These are phyloP conservation scores for Podarcis cretensis DNA, from an alignment of 2,113 vertebrate species.

Conservation along the genomic window DNA sequence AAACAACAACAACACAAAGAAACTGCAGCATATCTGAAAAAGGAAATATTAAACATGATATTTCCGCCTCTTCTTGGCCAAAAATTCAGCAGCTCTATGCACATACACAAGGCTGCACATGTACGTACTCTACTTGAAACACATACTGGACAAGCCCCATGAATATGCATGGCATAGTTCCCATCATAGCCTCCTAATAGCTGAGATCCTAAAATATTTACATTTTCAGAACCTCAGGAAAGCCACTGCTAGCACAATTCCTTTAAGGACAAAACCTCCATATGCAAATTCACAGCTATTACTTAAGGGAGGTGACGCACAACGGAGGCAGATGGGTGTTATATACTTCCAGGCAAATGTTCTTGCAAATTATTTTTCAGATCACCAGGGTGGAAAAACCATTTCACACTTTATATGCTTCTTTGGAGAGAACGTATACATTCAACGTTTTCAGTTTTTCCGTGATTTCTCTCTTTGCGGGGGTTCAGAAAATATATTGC, in stretches of 20 bases:
- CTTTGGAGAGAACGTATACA: conserved; percentile 38
- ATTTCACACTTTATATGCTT: conserved; percentile 59
- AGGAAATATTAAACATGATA: background rate
- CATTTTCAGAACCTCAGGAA: background rate
- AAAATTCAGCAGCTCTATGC: background rate
- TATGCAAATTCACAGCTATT: conserved; percentile 39
- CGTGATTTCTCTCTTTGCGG: background rate
- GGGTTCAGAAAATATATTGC: background rate
- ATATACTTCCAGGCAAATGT: conserved; percentile 36
- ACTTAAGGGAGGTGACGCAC: conserved; percentile 36
- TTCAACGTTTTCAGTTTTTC: background rate
- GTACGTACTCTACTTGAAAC: background rate
- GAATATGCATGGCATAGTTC: background rate
- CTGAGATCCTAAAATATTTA: background rate
- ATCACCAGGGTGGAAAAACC: conserved; percentile 62
- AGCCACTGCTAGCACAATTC: background rate
- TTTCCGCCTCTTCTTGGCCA: background rate
- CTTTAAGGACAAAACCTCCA: background rate
- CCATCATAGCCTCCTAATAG: background rate
- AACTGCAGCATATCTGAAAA: background rate
- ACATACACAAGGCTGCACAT: background rate
- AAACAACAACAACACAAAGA: background rate
- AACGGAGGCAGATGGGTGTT: conserved; percentile 29
- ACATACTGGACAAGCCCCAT: background rate
- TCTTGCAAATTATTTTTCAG: conserved; percentile 65